Evolutionary conservation across 2,113 vertebrate species (phyloP), one percentile per base, ranked within the genome.

Genomic region (Elaphurus davidianus): DNA sequence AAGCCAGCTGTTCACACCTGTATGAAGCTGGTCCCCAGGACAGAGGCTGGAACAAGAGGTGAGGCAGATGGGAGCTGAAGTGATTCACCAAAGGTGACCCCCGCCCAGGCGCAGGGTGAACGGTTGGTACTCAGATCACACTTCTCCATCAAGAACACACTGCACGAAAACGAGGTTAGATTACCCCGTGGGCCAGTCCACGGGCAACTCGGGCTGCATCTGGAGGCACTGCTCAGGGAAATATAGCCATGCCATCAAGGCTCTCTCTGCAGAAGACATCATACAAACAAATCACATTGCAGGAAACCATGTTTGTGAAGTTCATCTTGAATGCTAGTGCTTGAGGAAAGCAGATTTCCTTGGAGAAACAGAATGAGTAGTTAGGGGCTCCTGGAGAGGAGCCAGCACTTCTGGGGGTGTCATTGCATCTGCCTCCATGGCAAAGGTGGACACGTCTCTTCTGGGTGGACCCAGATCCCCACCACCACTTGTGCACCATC

Each of bases 401-500:
- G 76, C 30, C 85, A 13, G 25, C 1, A 1, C 12, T 11, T 82
- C 81, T 28, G 28, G 54, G 62, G 27, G 9, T 6, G 5, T 36
- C 19, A 1, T 4, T 33, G 16, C 9, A 17, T 25, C 50, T n/a
- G 21, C n/a, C 25, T 33, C 21, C 14, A 1, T 0, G 1, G 71
- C 25, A 15, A 83, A 62, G 14, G 7, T 4, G 1, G 36, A 21
- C 5, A 1, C 1, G 0, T 55, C 50, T 27, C 94, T 91, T 27
- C 50, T 36, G 5, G 78, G 19, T 4, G 14, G 3, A 3, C n/a
- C 7, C 30, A 1, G 15, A 7, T 82, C 76, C 43, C 30, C 59
- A 60, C 14, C 25, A 25, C n/a, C 10, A 33, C 15, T 10, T 21
- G 40, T 6, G 25, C 9, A 6, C 74, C 1, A 27, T 30, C 60